Base-by-base conservation (phyloP, 2,888 invertebrate genomes). In the Galeopsomyia nigrocyanea region DNA sequence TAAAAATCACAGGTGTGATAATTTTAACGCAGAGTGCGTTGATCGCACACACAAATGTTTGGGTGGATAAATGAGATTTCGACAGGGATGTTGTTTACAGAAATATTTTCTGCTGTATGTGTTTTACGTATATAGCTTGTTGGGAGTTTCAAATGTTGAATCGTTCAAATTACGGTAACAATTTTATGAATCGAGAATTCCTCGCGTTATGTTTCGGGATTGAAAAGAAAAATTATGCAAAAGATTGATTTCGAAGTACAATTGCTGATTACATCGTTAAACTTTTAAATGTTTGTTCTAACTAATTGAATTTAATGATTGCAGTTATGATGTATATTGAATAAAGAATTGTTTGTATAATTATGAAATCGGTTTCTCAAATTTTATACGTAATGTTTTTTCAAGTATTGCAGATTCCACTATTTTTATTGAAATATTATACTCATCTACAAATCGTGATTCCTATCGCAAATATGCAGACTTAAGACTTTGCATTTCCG, bases 1-100 rank as follows among this genome's bases (percentile, higher is more conserved):
- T 58, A 51, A 67, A 60, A 50, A 50, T 51, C 51, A 58, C 67
- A 60, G 58, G 58, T 67, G 13, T 39, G 58, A n/a, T 49, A 49
- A 47, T 19, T 39, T 58, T 17, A 55, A 17, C 53, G 13, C 49
- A 50, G 39, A 69, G 57, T 21, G 63, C 63, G 63, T 64, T 63
- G 51, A 64, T 31, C 51, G 63, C 56, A 31, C 50, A 21, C 50
- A 3, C 0, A 17, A 46, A 61, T 31, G 1, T 14, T 26, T 19
- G 3, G 16, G 53, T 53, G 26, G 26, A 22, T 56, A 0, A 16
- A 57, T 16, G 17, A 31, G 31, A 31, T 57, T 57, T 57, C 22
- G 2, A 26, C 5, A 39, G 16, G 9, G 17, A 26, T 47, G 31
- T 26, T 56, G 17, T 46, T 49, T 50, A 16, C 14, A n/a, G 22